Conservation (phyloP, 2,888 invertebrate species). For the Tinea trinotella region DNA sequence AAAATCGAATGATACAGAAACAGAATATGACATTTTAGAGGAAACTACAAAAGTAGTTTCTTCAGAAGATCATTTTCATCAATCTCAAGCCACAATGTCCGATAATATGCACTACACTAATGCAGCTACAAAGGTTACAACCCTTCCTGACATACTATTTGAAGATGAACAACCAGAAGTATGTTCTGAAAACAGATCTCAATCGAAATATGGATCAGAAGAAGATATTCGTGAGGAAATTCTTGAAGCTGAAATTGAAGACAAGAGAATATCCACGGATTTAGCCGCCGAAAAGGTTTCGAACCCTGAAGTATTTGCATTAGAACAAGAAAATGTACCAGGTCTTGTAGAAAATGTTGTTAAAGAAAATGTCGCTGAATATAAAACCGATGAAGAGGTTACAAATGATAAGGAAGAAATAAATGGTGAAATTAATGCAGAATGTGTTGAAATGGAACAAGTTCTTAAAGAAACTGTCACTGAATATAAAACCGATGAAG, state of each 20-base stretch:
- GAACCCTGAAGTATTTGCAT: not conserved
- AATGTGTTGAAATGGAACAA: no score
- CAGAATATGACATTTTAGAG: no score
- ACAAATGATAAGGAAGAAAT: no score
- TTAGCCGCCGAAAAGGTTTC: not conserved
- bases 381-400: no score
- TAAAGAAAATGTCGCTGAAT: no score
- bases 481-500: no score
- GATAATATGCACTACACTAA: not conserved
- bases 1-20: no score
- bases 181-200: not conserved
- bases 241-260: not conserved
- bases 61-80: not conserved
- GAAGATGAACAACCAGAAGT: not conserved
- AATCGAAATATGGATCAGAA: no score
- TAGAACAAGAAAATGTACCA: not conserved
- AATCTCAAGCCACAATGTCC: not conserved
- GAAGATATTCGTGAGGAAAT: not conserved
- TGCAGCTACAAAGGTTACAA: not conserved
- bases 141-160: not conserved
- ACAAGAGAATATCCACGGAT: not conserved
- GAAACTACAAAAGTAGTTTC: not conserved
- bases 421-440: no score
- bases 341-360: not conserved
- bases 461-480: no score